Conservation (phyloP, 2,113 vertebrate species). For the Mastomys natalensis region DNA sequence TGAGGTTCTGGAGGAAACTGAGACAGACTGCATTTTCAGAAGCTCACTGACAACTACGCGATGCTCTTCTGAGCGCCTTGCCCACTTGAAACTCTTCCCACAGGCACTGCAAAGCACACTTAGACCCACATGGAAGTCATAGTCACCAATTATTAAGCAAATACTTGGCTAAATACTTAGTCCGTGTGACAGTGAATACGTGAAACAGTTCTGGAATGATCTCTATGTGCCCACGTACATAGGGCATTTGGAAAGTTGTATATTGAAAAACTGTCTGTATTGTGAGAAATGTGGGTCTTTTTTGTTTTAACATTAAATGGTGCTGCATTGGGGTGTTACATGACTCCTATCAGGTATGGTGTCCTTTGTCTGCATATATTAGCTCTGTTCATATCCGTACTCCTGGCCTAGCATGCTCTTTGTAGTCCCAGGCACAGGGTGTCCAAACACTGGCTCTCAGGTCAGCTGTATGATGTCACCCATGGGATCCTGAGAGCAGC, state of each 20-base stretch:
- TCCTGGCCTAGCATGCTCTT: background rate
- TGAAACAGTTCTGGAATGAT: constrained; percentile 38
- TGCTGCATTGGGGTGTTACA: background rate
- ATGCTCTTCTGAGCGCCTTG: background rate
- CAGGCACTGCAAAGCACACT: background rate
- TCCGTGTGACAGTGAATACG: constrained; percentile 4
- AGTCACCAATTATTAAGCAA: background rate
- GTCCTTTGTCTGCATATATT: background rate
- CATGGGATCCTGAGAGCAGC: background rate
- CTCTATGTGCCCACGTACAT: background rate
- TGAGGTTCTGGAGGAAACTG: background rate
- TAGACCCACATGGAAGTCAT: constrained; percentile 18
- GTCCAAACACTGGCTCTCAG: background rate
- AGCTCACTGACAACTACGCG: background rate
- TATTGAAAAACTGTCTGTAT: background rate
- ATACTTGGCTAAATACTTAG: constrained; percentile 29
- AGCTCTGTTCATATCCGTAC: background rate
- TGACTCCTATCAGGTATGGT: background rate
- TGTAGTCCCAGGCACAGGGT: background rate
- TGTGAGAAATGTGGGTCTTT: constrained; percentile 2
- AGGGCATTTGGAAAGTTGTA: background rate
- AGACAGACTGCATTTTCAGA: background rate
- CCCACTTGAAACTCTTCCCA: background rate
- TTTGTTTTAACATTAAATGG: constrained; percentile 47
- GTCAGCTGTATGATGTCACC: background rate